Evolutionary conservation across 2,888 invertebrate genomes (phyloP), one percentile per base, ranked within the genome.

Genomic region (Hemistola chrysoprasaria): DNA sequence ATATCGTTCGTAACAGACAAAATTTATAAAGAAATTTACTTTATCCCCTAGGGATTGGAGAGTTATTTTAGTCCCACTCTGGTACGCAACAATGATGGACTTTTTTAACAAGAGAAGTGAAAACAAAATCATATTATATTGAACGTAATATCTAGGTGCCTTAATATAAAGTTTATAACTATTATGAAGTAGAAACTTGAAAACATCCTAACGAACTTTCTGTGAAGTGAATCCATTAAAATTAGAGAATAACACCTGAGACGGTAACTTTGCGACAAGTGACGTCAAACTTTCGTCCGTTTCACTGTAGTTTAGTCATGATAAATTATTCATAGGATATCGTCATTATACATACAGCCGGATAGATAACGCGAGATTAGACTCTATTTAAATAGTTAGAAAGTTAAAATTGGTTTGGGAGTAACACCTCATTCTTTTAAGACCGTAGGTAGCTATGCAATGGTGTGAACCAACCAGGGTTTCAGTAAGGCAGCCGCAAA

Each of bases 191-290:
- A n/a, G n/a, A 16, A 2, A 16, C 16, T 4, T 16, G 16, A 16
- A 16, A 3, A 16, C 16, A 16, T 4, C 16, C 16, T 16, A 16
- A 25, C 21, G 31, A 10, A 26, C 6, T 8, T 21, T 24, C 11
- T 9, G 40, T 47, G 47, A 50, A 57, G 49, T 50, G 47, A 50
- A 53, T 54, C 52, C 57, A 60, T 62, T 58, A 58, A 54, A 50
- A 54, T 59, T 53, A 53, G 37, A 26, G 21, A 32, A 33, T 40
- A 35, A 29, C 59, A 63, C 63, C 63, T 61, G 63, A 47, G 57
- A 22, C 53, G n/a, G 16, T 10, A 41, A 53, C 30, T 46, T 43
- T 16, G 36, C 29, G 32, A 22, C 33, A 47, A 48, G 49, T 45
- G 49, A 26, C 37, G 34, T 34, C 38, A 45, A 53, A 59, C 50